Base-by-base conservation (phyloP, 1,140 invertebrate genomes). In the Paracyclopina nana region DNA sequence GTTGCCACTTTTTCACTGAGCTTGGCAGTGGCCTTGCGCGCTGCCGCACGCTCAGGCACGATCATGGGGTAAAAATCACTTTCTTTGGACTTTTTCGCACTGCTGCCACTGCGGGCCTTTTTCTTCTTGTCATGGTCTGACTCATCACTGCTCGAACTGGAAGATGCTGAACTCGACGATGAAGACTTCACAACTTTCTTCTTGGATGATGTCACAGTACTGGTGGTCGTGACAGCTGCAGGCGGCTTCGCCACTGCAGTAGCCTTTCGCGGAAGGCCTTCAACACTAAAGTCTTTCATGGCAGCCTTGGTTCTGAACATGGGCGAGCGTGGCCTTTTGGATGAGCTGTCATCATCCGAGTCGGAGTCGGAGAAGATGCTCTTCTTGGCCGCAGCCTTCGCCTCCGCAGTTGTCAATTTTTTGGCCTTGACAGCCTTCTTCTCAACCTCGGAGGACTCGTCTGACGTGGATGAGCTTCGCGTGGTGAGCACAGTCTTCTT, bases 281-380 rank as follows among this genome's bases (percentile, higher is more conserved):
- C 62, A 0, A 62, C 65, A 4, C 72, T 70, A 54, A 84, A 84
- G 57, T 82, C 78, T 63, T 84, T 85, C 55, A 83, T 74, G 8
- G 81, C 78, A 8, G 78, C 80, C 65, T 84, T 85, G 2, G 81
- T 84, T 53, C 79, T 71, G 46, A 72, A 53, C 3, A 50, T 18
- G 34, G 48, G 48, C 14, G 45, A 29, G 14, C n/a, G 14, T 20
- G 48, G 48, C 14, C 25, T 22, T 14, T 50, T 14, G n/a, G 28
- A 50, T 5, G 41, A 42, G 25, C 41, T 20, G 34, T 28, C 27
- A 12, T 27, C 31, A 25, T 46, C 52, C 28, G 51, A 46, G 16
- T 54, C 40, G 41, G 38, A 31, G 6, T 48, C 45, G 45, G 25
- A 50, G 34, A 49, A 51, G 50, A 44, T 48, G 31, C 24, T 6